These are phyloP conservation scores for Baccha elongata DNA, from an alignment of 2,888 invertebrate species.

Conservation along the genomic window DNA sequence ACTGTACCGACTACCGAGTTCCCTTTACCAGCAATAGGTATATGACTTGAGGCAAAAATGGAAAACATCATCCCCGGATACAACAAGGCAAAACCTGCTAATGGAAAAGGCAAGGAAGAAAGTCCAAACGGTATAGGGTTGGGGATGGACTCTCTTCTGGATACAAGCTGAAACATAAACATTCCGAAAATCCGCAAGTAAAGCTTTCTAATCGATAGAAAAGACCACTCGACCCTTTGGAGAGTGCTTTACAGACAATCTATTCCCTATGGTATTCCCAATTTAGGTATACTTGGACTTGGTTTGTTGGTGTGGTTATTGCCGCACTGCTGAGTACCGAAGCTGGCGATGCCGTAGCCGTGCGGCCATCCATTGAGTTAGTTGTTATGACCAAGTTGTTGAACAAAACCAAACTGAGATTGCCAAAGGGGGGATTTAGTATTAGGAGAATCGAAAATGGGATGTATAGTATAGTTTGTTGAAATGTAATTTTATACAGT, in stretches of 20 bases:
- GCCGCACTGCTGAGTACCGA: not conserved
- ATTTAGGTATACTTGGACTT: conserved; percentile 55
- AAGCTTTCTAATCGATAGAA: conserved; percentile 72
- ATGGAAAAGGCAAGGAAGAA: conserved; percentile 12
- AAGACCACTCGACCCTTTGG: conserved; percentile 71
- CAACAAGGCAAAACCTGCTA: conserved; percentile 37
- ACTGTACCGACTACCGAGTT: conserved; percentile 47
- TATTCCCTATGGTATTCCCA: conserved; percentile 71
- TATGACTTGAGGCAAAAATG: conserved; percentile 68
- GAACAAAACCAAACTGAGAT: conserved; percentile 37
- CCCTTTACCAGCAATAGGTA: conserved; percentile 10
- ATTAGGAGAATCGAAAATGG: conserved; percentile 37
- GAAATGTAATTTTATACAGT: conserved; percentile 36
- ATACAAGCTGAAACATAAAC: conserved; percentile 52
- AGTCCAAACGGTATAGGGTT: not conserved
- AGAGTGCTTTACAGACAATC: conserved; percentile 63
- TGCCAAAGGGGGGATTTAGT: conserved; percentile 43
- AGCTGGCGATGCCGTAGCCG: not conserved
- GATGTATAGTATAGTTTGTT: conserved; percentile 17
- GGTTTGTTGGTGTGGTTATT: conserved; percentile 61
- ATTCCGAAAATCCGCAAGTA: conserved; percentile 70
- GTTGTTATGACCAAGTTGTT: conserved; percentile 54
- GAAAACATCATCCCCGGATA: conserved; percentile 72
- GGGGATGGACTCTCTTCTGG: not conserved
- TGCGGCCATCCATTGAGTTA: conserved; percentile 66